These are phyloP conservation scores for Menura novaehollandiae DNA, from an alignment of 2,113 vertebrate species.

Conservation along the genomic window DNA sequence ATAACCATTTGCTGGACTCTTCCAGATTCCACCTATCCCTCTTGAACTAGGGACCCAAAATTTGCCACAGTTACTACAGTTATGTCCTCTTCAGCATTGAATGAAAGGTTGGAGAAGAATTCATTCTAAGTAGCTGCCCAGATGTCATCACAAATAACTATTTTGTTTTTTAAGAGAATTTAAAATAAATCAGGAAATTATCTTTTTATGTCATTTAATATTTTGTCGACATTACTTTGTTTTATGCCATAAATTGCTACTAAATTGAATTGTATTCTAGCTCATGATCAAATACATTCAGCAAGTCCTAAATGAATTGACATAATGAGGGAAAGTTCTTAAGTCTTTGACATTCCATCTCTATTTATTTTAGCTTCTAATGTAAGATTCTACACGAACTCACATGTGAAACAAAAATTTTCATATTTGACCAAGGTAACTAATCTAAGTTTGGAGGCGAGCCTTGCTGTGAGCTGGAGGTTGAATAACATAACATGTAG, in stretches of 20 bases:
- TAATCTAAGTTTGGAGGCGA: neutral
- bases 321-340: neutral
- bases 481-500: neutral
- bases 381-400: neutral
- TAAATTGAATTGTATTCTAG: neutral
- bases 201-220: accelerated
- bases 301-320: neutral
- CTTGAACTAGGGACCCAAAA: neutral
- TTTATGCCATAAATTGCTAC: neutral
- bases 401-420: neutral
- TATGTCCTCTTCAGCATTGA: neutral
- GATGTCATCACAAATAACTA: neutral
- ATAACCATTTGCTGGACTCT: neutral
- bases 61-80: neutral
- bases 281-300: neutral
- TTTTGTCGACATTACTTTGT: neutral
- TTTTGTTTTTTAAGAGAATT: neutral
- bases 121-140: neutral
- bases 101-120: neutral
- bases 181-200: neutral
- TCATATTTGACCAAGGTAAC: neutral
- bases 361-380: neutral
- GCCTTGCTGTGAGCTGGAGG: neutral
- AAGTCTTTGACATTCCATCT: neutral
- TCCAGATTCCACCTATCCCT: neutral